A percentile compares a stretch with the other conserved stretches of the same genome.
phyloP scores from a whole-genome alignment of 2,888 invertebrate species.

The Athalia cordata region DNA sequence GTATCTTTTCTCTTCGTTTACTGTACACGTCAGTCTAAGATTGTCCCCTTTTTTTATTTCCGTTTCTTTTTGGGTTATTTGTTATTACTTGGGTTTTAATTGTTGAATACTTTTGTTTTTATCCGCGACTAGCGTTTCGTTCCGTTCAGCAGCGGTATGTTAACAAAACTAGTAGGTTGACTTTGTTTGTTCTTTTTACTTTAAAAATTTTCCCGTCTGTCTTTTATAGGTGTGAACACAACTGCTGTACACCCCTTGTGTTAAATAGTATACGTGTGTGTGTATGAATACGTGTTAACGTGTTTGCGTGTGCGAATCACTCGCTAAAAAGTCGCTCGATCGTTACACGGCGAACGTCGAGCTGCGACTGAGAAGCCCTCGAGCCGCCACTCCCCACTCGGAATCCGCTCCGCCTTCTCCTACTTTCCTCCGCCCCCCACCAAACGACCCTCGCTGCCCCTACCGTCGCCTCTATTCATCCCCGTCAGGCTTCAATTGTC shows the following conservation, averaged over 20 bases:
- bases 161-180: background rate
- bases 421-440: slow-evolving; percentile 12
- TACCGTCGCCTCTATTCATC: slow-evolving; percentile 41
- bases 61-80: background rate
- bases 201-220: background rate
- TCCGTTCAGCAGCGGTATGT: background rate
- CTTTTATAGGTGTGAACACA: background rate
- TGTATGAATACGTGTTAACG: slow-evolving; percentile 46
- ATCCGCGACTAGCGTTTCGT: slow-evolving; percentile 12
- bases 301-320: slow-evolving; percentile 46
- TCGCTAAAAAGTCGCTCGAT: slow-evolving; percentile 51
- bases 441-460: background rate
- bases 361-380: slow-evolving; percentile 56
- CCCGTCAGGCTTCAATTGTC: slow-evolving; percentile 8
- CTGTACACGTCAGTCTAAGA: too few relatives aligned
- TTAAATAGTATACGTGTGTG: slow-evolving; percentile 2
- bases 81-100: background rate
- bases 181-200: background rate
- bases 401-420: slow-evolving; percentile 1
- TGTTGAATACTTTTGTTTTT: background rate
- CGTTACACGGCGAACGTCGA: slow-evolving; percentile 58
- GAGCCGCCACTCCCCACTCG: slow-evolving; percentile 39
- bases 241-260: background rate
- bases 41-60: background rate
- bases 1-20: too few relatives aligned